These are phyloP conservation scores for Eurytoma adleriae DNA, from an alignment of 2,888 invertebrate genomes.

Conservation along the genomic window DNA sequence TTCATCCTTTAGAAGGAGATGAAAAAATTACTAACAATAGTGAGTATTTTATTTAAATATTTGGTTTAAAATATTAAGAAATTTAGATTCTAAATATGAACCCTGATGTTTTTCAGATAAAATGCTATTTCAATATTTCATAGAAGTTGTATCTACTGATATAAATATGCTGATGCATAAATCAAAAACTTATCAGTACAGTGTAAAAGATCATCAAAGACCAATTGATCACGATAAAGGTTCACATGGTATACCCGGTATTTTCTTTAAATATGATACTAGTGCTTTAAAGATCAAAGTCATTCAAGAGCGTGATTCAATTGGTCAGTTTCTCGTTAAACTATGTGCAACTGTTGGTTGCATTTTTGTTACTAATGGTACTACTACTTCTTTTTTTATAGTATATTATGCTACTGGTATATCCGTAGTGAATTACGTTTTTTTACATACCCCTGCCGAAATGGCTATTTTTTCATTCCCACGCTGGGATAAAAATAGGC, in stretches of 20 bases:
- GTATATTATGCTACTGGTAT: background rate
- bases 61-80: background rate
- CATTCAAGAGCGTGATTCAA: conserved; percentile 86
- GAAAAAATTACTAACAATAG: conserved; percentile 86
- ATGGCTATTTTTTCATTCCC: too few species aligned
- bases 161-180: conserved; percentile 87
- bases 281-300: conserved; percentile 92
- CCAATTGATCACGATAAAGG: conserved; percentile 86
- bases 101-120: conserved; percentile 78
- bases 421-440: too few species aligned
- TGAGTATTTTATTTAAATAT: conserved; percentile 72
- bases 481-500: too few species aligned
- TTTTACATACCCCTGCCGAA: too few species aligned
- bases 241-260: conserved; percentile 95
- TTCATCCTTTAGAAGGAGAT: conserved; percentile 97
- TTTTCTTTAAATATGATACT: conserved; percentile 97
- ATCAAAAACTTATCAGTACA: conserved; percentile 93
- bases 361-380: conserved; percentile 90
- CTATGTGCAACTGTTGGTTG: conserved; percentile 95
- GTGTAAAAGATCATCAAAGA: conserved; percentile 92
- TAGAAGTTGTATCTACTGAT: conserved; percentile 97
- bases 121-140: conserved; percentile 93
- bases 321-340: conserved; percentile 89
- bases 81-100: conserved; percentile 13
- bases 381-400: conserved; percentile 60